Evolutionary conservation across 2,113 vertebrate genomes (phyloP), one percentile per base, ranked within the genome.

Genomic region (Tachysurus fulvidraco): DNA sequence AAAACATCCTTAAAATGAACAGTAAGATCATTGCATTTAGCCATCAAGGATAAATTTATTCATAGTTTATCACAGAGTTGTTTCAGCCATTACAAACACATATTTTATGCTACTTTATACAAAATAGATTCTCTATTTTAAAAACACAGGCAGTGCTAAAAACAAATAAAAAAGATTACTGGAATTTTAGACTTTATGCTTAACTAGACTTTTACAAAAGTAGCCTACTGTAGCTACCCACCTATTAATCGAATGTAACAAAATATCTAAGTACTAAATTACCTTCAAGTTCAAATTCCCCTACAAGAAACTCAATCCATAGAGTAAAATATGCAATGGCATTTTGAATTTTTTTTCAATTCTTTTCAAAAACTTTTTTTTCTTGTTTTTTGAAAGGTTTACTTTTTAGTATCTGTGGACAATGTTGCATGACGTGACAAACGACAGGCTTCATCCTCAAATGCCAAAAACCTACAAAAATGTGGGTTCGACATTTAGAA

Each of bases 81-180:
- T 59, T 89, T 76, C 36, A 36, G 77, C 50, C 28, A 69, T 87
- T 84, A 76, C 67, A 89, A 69, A 89, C 46, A 79, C 81, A 86
- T n/a, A n/a, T 73, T 86, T 28, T 73, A 84, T 83, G 73, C 71
- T 88, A 88, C 81, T 84, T 84, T 87, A 87, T 89, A 76, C 81
- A 89, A 89, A 89, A 89, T 86, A 86, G 54, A 77, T 30, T 88
- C 55, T 86, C 64, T 86, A 84, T 86, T 84, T 81, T n/a, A 86
- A 89, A 83, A 80, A 84, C 46, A 79, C 28, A 84, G 17, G 28
- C 50, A 87, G 55, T n/a, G 60, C 81, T 86, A 78, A 86, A 59
- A 86, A 85, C 41, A 62, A 78, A 52, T 81, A 77, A 77, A 71
- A 62, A 69, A 81, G 71, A 59, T 71, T 71, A 60, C 60, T 78